Evolutionary conservation across 2,888 invertebrate genomes (phyloP).

Genomic region (Eremobia ochroleuca): DNA sequence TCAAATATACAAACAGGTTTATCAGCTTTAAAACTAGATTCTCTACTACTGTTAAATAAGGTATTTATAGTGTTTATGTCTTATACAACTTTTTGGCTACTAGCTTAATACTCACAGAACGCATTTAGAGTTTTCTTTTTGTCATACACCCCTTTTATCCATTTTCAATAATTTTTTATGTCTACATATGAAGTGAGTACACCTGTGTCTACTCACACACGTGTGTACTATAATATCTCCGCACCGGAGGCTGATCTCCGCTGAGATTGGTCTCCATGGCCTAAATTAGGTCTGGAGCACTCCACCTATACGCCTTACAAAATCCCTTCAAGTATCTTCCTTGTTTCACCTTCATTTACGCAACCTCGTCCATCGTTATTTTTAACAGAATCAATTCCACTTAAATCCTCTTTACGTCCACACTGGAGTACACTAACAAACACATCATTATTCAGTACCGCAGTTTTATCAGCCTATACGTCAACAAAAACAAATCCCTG

Average conservation of each 20-base stretch:
- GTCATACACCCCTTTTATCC: neutral
- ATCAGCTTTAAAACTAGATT: slow-evolving; percentile 27
- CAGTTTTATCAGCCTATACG: slow-evolving; percentile 56
- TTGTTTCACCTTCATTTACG: neutral
- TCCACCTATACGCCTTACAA: neutral
- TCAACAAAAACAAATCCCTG: slow-evolving; percentile 67
- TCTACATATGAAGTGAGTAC: too few relatives aligned
- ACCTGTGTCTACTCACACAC: too few relatives aligned
- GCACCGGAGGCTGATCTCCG: too few relatives aligned
- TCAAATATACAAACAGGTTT: slow-evolving; percentile 33
- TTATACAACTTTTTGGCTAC: neutral
- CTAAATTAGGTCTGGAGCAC: too few relatives aligned
- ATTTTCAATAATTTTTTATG: too few relatives aligned
- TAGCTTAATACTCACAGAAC: neutral
- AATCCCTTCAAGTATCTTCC: neutral
- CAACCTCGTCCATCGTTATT: neutral
- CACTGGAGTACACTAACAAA: slow-evolving; percentile 40
- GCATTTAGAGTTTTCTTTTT: too few relatives aligned
- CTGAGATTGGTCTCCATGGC: too few relatives aligned
- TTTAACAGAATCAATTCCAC: slow-evolving; percentile 11
- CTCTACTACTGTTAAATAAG: slow-evolving; percentile 11
- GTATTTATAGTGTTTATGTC: neutral
- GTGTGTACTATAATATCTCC: too few relatives aligned
- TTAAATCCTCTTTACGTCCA: slow-evolving; percentile 20
- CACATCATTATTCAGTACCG: slow-evolving; percentile 57